Base-by-base conservation (phyloP, 2,113 vertebrate genomes). In the Abramis brama region DNA sequence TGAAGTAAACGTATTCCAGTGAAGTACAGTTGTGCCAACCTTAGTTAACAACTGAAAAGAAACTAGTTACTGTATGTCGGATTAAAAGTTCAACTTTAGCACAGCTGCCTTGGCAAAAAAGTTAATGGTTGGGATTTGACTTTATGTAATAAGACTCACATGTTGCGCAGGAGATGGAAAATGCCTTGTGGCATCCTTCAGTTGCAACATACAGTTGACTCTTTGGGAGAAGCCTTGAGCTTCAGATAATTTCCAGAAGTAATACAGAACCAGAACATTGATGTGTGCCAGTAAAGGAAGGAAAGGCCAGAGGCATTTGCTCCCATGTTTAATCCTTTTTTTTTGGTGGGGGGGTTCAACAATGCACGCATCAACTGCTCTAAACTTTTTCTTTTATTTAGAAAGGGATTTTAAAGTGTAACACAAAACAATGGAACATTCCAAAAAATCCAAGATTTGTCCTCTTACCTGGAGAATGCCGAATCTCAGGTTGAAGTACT, bases 141-240 rank as follows among this genome's bases (percentile, higher is more conserved):
- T 74, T 85, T 73, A 50, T 45, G 57, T 55, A 57, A 55, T n/a
- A 62, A 43, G 36, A 2, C 82, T 89, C 88, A 52, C 79, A 33
- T 89, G 86, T 68, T 90, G 83, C 75, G 82, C 47, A 82, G 76
- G 79, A 79, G 77, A 68, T 85, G 89, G 87, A 92, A 93, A 92
- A 92, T 78, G 80, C 83, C 87, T 89, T 88, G 88, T 89, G 90
- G 91, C 80, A 91, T 92, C 85, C 45, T 80, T 62, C 36, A 90
- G 30, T 78, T 91, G 86, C 86, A 90, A 89, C 9, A 80, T 12
- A 83, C 30, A 82, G 71, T 89, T 71, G 73, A 85, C 25, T 73
- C 68, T 50, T 10, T 89, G 70, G 33, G 84, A 86, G 25, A 84
- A 77, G 25, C 47, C 30, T 52, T 77, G 45, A 68, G 52, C 15